These are phyloP conservation scores for Zeus faber DNA, from an alignment of 2,113 vertebrate species.

Conservation along the genomic window DNA sequence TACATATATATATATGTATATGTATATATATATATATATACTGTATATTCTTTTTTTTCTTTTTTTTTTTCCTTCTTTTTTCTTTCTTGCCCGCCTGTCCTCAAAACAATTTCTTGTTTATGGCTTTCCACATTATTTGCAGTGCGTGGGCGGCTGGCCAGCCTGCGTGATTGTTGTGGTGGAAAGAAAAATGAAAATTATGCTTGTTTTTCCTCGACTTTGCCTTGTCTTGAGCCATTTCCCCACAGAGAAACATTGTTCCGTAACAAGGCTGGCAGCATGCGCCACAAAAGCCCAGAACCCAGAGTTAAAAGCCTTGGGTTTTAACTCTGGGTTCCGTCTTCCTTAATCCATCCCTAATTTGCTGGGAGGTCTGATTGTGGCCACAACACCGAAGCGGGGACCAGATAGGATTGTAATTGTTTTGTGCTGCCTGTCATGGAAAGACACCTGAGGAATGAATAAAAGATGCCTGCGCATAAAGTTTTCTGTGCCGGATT, in stretches of 20 bases:
- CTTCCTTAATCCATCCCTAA: slow-evolving; percentile 33
- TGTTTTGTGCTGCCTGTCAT: slow-evolving; percentile 29
- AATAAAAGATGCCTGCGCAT: not conserved
- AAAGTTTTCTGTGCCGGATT: too few relatives aligned
- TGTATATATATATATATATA: too few relatives aligned
- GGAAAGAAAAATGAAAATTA: too few relatives aligned
- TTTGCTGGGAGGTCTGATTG: slow-evolving; percentile 52
- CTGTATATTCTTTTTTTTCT: too few relatives aligned
- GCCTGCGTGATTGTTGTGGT: not conserved
- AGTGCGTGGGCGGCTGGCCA: slow-evolving; percentile 24
- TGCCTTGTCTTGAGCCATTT: not conserved
- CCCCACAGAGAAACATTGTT: not conserved
- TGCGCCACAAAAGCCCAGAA: too few relatives aligned
- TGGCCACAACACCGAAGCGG: slow-evolving; percentile 30
- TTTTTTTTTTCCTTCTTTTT: slow-evolving; percentile 25
- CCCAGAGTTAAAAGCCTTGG: too few relatives aligned
- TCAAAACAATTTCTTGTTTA: slow-evolving; percentile 26
- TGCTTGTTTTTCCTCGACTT: slow-evolving; percentile 31
- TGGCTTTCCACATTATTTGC: slow-evolving; percentile 32
- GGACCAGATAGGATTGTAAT: slow-evolving; percentile 42
- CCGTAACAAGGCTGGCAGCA: slow-evolving; percentile 18
- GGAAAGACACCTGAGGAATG: slow-evolving; percentile 18
- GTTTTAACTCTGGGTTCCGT: slow-evolving; percentile 16
- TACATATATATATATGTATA: too few relatives aligned
- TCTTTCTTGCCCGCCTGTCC: slow-evolving; percentile 22